Conservation (phyloP, 2,113 vertebrate genomes). For the Xenopus laevis region DNA sequence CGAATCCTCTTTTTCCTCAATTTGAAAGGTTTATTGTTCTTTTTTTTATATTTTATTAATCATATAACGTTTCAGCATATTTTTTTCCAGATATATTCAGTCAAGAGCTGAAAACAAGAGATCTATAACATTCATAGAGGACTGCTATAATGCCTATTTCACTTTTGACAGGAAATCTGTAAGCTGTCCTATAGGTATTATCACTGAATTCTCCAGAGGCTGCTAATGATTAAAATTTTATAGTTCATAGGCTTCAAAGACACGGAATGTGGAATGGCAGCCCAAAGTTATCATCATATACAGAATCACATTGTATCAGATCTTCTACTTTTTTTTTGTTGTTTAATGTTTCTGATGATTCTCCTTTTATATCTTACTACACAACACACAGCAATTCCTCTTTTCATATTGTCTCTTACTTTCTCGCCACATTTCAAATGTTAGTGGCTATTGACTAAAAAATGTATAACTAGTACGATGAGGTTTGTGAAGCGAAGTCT, state of each 20-base stretch:
- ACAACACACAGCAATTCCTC: not conserved
- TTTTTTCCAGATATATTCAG: not conserved
- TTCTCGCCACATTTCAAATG: not conserved
- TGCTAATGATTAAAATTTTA: constrained; percentile 26
- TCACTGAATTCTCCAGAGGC: not conserved
- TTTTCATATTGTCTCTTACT: not conserved
- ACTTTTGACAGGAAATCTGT: constrained; percentile 21
- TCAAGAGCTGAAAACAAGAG: fast-evolving
- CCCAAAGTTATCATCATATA: not conserved
- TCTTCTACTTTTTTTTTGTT: not conserved
- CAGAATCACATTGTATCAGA: constrained; percentile 28
- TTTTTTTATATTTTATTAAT: not conserved
- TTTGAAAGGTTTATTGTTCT: not conserved
- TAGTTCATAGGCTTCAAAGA: constrained; percentile 35
- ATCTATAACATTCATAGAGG: fast-evolving
- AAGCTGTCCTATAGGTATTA: constrained; percentile 23
- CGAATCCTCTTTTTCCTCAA: not conserved
- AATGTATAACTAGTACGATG: too few relatives aligned
- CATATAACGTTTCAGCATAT: not conserved
- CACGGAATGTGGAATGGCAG: not conserved
- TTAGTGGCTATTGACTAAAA: not conserved
- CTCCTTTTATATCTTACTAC: not conserved
- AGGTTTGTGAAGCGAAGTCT: too few relatives aligned
- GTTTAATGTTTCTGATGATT: not conserved
- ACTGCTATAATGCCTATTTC: not conserved